Evolutionary conservation across 37 sponge, comb jelly and placozoan genomes (phyloP).

Genomic region (Geodia barretti): DNA sequence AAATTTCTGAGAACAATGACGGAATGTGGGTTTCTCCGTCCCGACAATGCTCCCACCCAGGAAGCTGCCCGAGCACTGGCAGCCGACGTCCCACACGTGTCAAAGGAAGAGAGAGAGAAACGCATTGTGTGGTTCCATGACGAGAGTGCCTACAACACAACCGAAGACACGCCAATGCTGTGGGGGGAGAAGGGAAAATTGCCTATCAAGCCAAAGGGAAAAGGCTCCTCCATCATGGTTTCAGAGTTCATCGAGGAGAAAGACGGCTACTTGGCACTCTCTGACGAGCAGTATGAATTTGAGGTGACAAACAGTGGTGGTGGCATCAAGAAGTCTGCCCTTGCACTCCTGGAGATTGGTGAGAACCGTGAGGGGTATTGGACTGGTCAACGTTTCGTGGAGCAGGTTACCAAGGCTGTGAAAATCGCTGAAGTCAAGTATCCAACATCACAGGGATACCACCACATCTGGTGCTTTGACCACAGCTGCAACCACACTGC

Average conservation of each 20-base stretch:
- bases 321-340: background rate
- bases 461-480: slow-evolving; percentile 14
- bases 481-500: slow-evolving; percentile 18
- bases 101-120: too few species aligned
- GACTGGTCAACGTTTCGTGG: slow-evolving; percentile 28
- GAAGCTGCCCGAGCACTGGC: too few species aligned
- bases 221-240: slow-evolving; percentile 21
- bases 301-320: background rate
- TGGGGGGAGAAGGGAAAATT: background rate
- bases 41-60: too few species aligned
- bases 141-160: background rate
- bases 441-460: background rate
- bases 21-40: too few species aligned
- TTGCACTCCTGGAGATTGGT: slow-evolving; percentile 33
- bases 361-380: slow-evolving; percentile 49
- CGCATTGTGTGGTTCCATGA: slow-evolving; percentile 15
- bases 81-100: too few species aligned
- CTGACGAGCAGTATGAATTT: background rate
- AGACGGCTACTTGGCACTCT: slow-evolving; percentile 2
- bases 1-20: too few species aligned
- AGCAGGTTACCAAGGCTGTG: slow-evolving; percentile 9
- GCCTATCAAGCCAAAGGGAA: slow-evolving; percentile 10
- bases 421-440: slow-evolving; percentile 1
- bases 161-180: background rate
- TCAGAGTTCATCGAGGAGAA: slow-evolving; percentile 38